Percentiles rank a stretch among this genome's conserved stretches.
Evolutionary conservation across 2,888 invertebrate species (phyloP).

Genomic region (Cephus sareptanus): DNA sequence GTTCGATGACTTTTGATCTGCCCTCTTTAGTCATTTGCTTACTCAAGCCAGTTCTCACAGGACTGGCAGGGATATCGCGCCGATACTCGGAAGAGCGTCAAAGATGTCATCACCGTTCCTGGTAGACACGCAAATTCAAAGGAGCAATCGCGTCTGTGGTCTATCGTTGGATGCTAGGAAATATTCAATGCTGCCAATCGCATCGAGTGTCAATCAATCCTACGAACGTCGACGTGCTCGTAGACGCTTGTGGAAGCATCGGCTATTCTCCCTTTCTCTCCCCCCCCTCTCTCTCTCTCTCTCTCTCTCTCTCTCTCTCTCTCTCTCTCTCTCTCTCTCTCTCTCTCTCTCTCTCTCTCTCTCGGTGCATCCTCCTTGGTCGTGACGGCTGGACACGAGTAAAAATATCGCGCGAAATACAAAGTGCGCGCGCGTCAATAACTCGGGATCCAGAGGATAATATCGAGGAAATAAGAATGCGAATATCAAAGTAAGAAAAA

Average conservation of each 20-base stretch:
- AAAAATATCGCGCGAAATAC: not conserved
- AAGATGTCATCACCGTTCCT: not conserved
- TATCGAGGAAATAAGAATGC: not conserved
- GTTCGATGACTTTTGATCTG: not conserved
- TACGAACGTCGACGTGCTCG: not conserved
- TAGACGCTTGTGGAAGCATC: not conserved
- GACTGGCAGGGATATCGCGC: not conserved
- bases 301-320: not conserved
- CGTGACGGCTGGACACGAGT: not conserved
- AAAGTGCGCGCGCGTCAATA: not conserved
- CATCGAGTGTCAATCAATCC: not conserved
- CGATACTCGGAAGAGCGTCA: not conserved
- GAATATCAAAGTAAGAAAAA: not conserved
- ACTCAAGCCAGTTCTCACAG: not conserved
- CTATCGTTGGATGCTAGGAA: not conserved
- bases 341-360: not conserved
- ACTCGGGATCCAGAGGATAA: not conserved
- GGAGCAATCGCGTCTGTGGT: not conserved
- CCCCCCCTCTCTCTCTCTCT: not conserved
- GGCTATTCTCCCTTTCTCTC: not conserved
- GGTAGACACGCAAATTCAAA: not conserved
- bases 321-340: too few species aligned
- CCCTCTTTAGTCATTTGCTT: not conserved
- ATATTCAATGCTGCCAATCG: not conserved
- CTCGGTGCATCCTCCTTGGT: not conserved